Percentiles rank a stretch among this genome's conserved stretches.
Evolutionary conservation across 2,113 vertebrate genomes (phyloP).

Genomic region (Perccottus glenii): DNA sequence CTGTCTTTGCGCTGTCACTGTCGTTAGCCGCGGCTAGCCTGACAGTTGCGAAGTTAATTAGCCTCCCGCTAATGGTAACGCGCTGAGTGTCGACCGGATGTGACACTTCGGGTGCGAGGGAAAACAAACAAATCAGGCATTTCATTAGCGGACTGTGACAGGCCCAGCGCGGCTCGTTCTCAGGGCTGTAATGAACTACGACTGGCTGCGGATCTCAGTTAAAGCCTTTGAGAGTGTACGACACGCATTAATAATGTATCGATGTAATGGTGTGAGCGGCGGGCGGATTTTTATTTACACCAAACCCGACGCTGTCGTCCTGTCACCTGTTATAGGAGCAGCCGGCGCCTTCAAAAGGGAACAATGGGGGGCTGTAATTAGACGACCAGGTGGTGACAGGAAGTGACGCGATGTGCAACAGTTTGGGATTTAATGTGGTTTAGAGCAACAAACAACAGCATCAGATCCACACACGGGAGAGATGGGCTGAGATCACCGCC

Average conservation of each 20-base stretch:
- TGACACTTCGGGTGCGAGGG: slow-evolving; percentile 69
- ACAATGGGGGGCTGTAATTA: slow-evolving; percentile 47
- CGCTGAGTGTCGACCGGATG: slow-evolving; percentile 63
- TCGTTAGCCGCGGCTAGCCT: slow-evolving; percentile 61
- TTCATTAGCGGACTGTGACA: slow-evolving; percentile 75
- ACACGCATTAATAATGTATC: slow-evolving; percentile 67
- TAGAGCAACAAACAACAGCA: neutral
- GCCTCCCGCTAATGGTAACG: slow-evolving; percentile 66
- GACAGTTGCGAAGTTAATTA: slow-evolving; percentile 79
- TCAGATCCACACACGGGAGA: neutral
- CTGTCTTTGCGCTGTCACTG: slow-evolving; percentile 52
- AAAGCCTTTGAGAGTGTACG: slow-evolving; percentile 21
- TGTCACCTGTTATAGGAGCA: slow-evolving; percentile 51
- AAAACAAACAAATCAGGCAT: slow-evolving; percentile 77
- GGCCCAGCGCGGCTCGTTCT: slow-evolving; percentile 56
- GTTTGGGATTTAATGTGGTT: neutral
- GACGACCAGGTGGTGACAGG: slow-evolving; percentile 39
- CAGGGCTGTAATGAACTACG: slow-evolving; percentile 57
- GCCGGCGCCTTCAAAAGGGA: slow-evolving; percentile 30
- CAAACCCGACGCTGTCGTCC: slow-evolving; percentile 29
- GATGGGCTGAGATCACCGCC: too few species aligned
- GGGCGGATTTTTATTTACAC: slow-evolving; percentile 48
- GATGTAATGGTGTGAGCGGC: slow-evolving; percentile 40
- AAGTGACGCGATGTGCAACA: slow-evolving; percentile 13
- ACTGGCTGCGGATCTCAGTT: neutral